phyloP scores from a whole-genome alignment of 2,888 invertebrate genomes.

The Nasonovia ribisnigri region DNA sequence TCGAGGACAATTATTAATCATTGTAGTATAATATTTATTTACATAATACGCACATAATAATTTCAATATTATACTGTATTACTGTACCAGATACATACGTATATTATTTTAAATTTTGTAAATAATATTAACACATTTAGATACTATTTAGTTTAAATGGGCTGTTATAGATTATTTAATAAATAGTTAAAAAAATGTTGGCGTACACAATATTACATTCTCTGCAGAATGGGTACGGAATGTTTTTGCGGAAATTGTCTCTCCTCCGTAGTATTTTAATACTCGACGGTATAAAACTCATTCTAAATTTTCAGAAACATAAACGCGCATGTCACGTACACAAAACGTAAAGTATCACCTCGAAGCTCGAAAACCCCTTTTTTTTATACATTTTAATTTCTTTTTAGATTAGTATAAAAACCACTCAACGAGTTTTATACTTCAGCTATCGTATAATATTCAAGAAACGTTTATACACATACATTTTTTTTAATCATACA shows the following conservation, averaged over 20 bases:
- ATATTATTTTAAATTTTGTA: background rate
- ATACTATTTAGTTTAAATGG: background rate
- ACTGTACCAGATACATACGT: background rate
- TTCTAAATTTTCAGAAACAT: background rate
- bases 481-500: background rate
- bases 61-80: background rate
- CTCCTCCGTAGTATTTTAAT: background rate
- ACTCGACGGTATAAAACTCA: background rate
- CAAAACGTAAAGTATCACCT: background rate
- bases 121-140: background rate
- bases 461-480: background rate
- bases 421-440: conserved; percentile 10
- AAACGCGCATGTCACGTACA: background rate
- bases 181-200: background rate
- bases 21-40: background rate
- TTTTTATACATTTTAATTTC: background rate
- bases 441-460: background rate
- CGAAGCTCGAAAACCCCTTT: background rate
- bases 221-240: background rate
- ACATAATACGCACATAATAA: background rate
- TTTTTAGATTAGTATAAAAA: background rate
- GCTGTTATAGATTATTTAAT: background rate
- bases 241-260: background rate
- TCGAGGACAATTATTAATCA: too few relatives aligned
- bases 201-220: background rate